phyloP scores from a whole-genome alignment of 2,888 invertebrate genomes.

The Hypena proboscidalis region DNA sequence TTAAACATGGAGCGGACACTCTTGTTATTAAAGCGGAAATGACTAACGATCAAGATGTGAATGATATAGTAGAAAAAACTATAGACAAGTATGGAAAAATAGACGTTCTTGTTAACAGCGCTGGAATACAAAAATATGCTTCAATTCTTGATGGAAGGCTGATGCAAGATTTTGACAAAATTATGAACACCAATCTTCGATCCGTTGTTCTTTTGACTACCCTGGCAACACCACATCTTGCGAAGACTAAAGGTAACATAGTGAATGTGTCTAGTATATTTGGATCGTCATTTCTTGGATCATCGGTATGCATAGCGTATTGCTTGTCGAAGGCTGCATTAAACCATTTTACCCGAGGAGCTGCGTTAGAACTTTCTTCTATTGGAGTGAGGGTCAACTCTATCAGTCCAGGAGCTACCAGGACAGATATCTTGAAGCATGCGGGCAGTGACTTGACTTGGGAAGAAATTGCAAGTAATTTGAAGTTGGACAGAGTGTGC shows the following conservation, averaged over 20 bases:
- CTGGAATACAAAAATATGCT: slow-evolving; percentile 32
- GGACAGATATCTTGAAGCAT: slow-evolving; percentile 42
- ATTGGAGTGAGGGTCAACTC: slow-evolving; percentile 87
- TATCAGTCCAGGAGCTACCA: slow-evolving; percentile 90
- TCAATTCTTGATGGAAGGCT: slow-evolving; percentile 34
- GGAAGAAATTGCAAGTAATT: neutral
- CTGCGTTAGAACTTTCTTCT: slow-evolving; percentile 87
- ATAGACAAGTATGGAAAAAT: slow-evolving; percentile 46
- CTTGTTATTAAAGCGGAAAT: slow-evolving; percentile 49
- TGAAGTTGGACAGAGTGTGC: slow-evolving; percentile 53
- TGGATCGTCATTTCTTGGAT: neutral
- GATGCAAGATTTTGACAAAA: slow-evolving; percentile 43
- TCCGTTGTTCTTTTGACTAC: slow-evolving; percentile 39
- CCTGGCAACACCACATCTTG: slow-evolving; percentile 42
- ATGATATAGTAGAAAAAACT: slow-evolving; percentile 38
- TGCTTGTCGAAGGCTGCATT: slow-evolving; percentile 89
- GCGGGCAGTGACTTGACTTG: neutral
- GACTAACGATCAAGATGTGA: slow-evolving; percentile 40
- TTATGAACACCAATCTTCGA: slow-evolving; percentile 43
- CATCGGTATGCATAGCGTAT: slow-evolving; percentile 65
- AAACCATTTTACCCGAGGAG: slow-evolving; percentile 89
- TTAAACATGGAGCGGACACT: slow-evolving; percentile 27
- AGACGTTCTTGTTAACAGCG: slow-evolving; percentile 56
- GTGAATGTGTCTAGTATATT: slow-evolving; percentile 37
- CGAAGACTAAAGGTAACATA: slow-evolving; percentile 41